Evolutionary conservation across 2,113 vertebrate species (phyloP), one percentile per base, ranked within the genome.

Genomic region (Danionella cerebrum): DNA sequence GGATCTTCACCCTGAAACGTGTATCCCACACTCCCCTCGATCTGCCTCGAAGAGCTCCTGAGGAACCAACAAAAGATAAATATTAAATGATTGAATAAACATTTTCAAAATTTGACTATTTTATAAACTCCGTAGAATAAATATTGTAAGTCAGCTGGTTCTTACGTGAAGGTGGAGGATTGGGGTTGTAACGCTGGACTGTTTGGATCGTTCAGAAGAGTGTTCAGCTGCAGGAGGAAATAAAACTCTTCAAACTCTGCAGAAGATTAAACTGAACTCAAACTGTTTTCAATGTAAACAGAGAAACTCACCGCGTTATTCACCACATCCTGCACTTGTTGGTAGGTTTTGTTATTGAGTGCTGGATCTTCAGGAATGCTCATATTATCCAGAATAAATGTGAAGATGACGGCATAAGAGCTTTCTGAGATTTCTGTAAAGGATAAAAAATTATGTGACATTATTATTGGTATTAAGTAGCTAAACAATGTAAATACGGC

Each of bases 401-500:
- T 42, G 12, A 59, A 12, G 6, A 12, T 1, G 4, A 59, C 9
- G 3, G n/a, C 35, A 59, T 29, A 42, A 10, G 36, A 42, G 4
- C 21, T 59, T 24, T 42, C 55, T 14, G 55, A 59, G 22, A 59
- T 59, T 12, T 59, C 55, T 59, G 55, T 59, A n/a, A 58, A 25
- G 14, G 5, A 36, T 14, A 13, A 18, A n/a, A n/a, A n/a, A n/a
- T n/a, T n/a, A n/a, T n/a, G n/a, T n/a, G 6, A 44, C 1, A n/a
- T 25, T 21, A 19, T 33, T 3, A 13, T 45, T 16, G 0, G n/a
- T n/a, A n/a, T n/a, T n/a, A n/a, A n/a, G n/a, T n/a, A n/a, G n/a
- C n/a, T n/a, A n/a, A n/a, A n/a, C n/a, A n/a, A n/a, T n/a, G n/a
- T n/a, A n/a, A n/a, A n/a, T n/a, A n/a, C n/a, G n/a, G n/a, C n/a